These are phyloP conservation scores for Hydropotes inermis DNA, from an alignment of 2,113 vertebrate genomes.

Conservation along the genomic window DNA sequence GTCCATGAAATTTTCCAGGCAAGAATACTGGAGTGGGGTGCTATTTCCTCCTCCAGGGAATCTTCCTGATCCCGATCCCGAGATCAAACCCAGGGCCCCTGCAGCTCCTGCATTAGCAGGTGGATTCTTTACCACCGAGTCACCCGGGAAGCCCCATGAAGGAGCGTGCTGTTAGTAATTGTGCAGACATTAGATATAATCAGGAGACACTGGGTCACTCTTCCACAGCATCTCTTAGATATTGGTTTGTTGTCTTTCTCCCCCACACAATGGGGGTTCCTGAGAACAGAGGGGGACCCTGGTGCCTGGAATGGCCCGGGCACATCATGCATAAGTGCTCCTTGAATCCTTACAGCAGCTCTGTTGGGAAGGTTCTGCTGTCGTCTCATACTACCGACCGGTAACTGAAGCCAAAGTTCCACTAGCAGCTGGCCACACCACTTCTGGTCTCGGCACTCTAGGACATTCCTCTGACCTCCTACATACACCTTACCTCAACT, in stretches of 20 bases:
- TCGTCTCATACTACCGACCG: fast-evolving
- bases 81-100: not conserved
- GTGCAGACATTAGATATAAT: too few relatives aligned
- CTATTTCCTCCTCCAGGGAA: not conserved
- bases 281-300: not conserved
- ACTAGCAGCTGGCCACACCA: too few relatives aligned
- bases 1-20: not conserved
- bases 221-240: fast-evolving
- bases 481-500: fast-evolving
- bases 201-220: fast-evolving
- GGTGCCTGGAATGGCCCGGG: not conserved
- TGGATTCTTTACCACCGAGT: not conserved
- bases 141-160: not conserved
- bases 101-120: not conserved
- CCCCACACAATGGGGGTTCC: too few relatives aligned
- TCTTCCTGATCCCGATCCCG: fast-evolving
- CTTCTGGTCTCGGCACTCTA: not conserved
- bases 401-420: not conserved
- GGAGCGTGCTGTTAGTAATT: fast-evolving
- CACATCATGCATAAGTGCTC: fast-evolving
- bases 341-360: fast-evolving
- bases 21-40: not conserved
- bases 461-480: not conserved
- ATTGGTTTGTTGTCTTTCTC: not conserved
- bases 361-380: not conserved